Evolutionary conservation across 2,888 invertebrate genomes (phyloP).

Genomic region (Chironomus riparius): DNA sequence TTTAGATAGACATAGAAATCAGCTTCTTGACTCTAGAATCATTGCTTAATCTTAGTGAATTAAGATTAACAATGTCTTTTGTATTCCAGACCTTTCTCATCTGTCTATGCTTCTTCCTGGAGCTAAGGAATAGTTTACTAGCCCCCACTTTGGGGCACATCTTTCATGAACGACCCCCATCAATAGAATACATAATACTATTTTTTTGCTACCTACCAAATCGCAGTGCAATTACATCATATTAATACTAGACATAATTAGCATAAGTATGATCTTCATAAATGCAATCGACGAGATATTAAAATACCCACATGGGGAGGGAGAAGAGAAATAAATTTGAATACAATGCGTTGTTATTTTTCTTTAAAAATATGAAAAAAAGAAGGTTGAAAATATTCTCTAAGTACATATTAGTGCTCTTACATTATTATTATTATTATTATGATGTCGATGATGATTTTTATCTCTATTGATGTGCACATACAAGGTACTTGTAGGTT

Average conservation of each 20-base stretch:
- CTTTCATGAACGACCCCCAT: background rate
- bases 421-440: no score
- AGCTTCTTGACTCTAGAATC: no score
- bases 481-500: no score
- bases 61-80: no score
- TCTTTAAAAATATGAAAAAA: background rate
- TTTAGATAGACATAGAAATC: no score
- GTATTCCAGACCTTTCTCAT: no score
- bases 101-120: no score
- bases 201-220: background rate
- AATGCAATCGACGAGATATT: background rate
- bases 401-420: background rate
- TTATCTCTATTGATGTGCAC: background rate
- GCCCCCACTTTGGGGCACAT: no score
- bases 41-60: no score
- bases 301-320: background rate
- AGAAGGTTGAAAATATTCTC: background rate
- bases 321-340: slow-evolving; percentile 3
- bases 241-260: background rate
- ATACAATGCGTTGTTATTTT: slow-evolving; percentile 6
- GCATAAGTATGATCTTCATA: slow-evolving; percentile 8
- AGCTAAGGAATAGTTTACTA: no score
- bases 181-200: background rate
- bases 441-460: slow-evolving; percentile 3
- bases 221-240: background rate